Percentiles rank a stretch among this genome's conserved stretches.
These are phyloP conservation scores for Chymomyza amoena DNA, from an alignment of 2,888 invertebrate genomes.

Conservation along the genomic window DNA sequence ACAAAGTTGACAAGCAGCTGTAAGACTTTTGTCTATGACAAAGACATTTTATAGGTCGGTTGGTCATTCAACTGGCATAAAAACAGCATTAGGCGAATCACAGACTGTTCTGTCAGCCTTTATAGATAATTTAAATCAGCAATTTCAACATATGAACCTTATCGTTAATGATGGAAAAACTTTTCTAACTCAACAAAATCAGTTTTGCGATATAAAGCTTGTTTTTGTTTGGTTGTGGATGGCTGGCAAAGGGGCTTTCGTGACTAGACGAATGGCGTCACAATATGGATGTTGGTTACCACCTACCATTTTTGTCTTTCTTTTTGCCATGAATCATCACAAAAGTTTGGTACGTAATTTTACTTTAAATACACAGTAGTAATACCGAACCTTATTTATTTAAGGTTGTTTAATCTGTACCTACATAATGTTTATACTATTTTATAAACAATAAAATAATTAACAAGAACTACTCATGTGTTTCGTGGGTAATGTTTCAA, in stretches of 20 bases:
- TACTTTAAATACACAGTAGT: neutral
- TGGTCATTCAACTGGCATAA: neutral
- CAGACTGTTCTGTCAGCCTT: too few species aligned
- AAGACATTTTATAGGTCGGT: neutral
- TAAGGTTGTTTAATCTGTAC: neutral
- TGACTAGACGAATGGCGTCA: constrained; percentile 7
- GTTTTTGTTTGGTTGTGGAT: neutral
- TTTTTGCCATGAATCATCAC: constrained; percentile 33
- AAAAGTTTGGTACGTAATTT: neutral
- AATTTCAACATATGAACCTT: neutral
- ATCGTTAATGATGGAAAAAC: neutral
- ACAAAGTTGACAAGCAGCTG: neutral
- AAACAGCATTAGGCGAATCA: neutral
- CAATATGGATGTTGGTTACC: constrained; percentile 10
- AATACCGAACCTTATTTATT: neutral
- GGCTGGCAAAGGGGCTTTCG: constrained; percentile 1
- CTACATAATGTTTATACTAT: neutral
- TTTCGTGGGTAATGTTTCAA: neutral
- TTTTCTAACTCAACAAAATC: neutral
- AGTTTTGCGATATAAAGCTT: neutral
- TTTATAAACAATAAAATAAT: neutral
- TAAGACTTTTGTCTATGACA: neutral
- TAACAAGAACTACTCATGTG: neutral
- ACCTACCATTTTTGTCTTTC: constrained; percentile 9
- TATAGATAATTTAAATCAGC: too few species aligned